These are phyloP conservation scores for Spodoptera litura DNA, from an alignment of 1,140 invertebrate species.

Conservation along the genomic window DNA sequence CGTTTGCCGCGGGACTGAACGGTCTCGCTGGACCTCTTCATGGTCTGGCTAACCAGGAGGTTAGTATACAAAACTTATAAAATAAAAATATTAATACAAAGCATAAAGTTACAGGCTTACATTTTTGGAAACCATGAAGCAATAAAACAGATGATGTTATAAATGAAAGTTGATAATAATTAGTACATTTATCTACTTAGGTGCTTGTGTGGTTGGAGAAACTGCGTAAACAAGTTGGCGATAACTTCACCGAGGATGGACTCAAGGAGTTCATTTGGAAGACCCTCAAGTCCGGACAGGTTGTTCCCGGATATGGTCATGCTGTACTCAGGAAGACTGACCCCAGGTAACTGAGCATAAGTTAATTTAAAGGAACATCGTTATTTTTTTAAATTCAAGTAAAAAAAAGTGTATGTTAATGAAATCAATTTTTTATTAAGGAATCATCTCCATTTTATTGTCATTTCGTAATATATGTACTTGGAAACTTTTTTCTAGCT, in stretches of 20 bases:
- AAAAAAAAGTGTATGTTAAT: no score
- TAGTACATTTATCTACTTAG: conserved; percentile 54
- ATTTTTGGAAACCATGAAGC: no score
- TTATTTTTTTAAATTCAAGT: no score
- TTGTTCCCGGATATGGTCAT: conserved; percentile 98
- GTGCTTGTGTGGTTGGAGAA: conserved; percentile 95
- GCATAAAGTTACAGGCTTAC: no score
- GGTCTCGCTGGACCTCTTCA: conserved; percentile 98
- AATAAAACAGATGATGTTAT: not conserved
- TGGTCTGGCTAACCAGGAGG: conserved; percentile 97
- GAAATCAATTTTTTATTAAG: no score
- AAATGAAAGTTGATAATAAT: not conserved
- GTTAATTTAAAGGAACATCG: no score
- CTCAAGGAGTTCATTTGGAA: conserved; percentile 98
- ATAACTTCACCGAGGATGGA: conserved; percentile 94
- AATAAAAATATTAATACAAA: not conserved
- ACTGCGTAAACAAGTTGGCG: conserved; percentile 92
- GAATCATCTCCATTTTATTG: no score
- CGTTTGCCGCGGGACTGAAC: conserved; percentile 97
- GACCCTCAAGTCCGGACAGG: conserved; percentile 97
- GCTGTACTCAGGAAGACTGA: conserved; percentile 98
- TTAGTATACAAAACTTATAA: conserved; percentile 46
- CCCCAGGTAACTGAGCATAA: conserved; percentile 89
- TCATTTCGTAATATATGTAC: no score
- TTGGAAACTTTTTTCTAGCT: no score